Evolutionary conservation across 2,888 invertebrate species (phyloP), one percentile per base, ranked within the genome.

Genomic region (Allophyes oxyacanthae): DNA sequence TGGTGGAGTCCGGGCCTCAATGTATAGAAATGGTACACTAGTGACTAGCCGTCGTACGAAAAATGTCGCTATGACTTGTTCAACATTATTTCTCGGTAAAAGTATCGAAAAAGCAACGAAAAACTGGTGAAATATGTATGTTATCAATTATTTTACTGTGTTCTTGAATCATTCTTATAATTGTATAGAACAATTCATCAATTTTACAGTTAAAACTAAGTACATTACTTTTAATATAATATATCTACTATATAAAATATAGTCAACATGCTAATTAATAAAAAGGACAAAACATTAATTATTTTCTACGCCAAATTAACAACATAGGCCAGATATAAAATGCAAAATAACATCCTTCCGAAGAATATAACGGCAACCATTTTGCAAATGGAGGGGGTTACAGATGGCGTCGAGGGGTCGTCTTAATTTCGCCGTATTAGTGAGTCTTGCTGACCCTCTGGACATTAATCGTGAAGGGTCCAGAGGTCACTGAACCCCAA

Each of bases 401-500:
- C 86, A 88, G 86, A 87, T 87, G 88, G 85, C 78, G 74, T 69
- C 67, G 70, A 87, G 84, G 91, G 91, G 90, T 89, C 88, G 80
- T 94, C 93, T 94, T 94, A 92, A 93, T 93, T 92, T 92, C 82
- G 82, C 84, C 81, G 89, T 88, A 89, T 91, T 89, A 90, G 86
- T 86, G 76, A 90, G 86, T 91, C 92, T 91, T 91, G 83, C 84
- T 78, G 85, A 87, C 90, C 93, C 91, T 84, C 82, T 86, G 88
- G 87, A 84, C 88, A 92, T 92, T 91, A 91, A 92, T 92, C 89
- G 88, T 85, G 83, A 87, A 87, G 91, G 91, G 92, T 84, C 83
- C 85, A 80, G 81, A 71, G 92, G 91, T 91, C 88, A 84, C 64
- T 84, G 92, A 91, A 68, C 71, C 88, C 69, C 83, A 52, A 86